Percentiles rank a stretch among this genome's conserved stretches.
Evolutionary conservation across 2,797 vertebrate species (phyloP).

Genomic region (Emys orbicularis): DNA sequence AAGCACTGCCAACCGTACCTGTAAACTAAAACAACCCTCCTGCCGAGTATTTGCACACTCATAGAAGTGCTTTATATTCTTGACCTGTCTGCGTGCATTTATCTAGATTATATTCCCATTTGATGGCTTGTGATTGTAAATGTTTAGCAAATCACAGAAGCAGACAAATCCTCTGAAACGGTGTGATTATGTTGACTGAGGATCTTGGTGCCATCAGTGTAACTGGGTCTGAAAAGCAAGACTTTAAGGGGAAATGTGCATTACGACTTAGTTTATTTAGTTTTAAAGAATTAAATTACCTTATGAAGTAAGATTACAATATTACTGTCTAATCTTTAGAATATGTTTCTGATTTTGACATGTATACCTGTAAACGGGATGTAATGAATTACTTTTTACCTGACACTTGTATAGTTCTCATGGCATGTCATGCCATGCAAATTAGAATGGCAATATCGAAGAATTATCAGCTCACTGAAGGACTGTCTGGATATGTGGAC

Average conservation of each 20-base stretch:
- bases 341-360: slow-evolving; percentile 36
- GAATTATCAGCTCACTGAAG: not conserved
- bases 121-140: not conserved
- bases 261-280: not conserved
- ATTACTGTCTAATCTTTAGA: not conserved
- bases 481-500: no score
- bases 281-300: not conserved
- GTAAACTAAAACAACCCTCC: not conserved
- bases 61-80: not conserved
- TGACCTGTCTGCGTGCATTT: not conserved
- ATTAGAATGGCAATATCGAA: not conserved
- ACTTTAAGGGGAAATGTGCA: not conserved
- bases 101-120: not conserved
- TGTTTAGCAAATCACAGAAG: not conserved
- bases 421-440: not conserved
- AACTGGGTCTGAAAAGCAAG: not conserved
- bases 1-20: not conserved
- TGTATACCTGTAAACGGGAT: slow-evolving; percentile 1
- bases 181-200: not conserved
- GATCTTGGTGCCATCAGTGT: not conserved
- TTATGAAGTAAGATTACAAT: slow-evolving; percentile 14
- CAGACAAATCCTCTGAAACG: not conserved
- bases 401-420: not conserved
- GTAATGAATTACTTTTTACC: slow-evolving; percentile 8
- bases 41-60: not conserved